Percentiles rank a stretch among this genome's conserved stretches.
phyloP scores from a whole-genome alignment of 2,113 vertebrate genomes.

The Ariopsis seemanni region DNA sequence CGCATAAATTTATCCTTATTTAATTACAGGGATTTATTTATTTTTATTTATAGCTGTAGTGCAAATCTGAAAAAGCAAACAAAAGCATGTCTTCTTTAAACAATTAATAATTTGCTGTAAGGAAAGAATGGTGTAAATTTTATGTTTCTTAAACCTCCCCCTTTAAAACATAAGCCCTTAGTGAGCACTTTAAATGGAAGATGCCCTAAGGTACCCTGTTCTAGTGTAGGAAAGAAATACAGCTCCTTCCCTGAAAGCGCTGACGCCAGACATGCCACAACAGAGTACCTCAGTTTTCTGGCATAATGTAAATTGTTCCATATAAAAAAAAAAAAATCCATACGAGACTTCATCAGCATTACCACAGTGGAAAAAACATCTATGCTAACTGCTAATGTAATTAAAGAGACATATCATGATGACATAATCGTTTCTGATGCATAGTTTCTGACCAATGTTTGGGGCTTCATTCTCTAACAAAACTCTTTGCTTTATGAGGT shows the following conservation, averaged over 20 bases:
- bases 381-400: neutral
- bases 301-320: constrained; percentile 45
- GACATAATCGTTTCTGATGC: constrained; percentile 3
- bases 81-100: neutral
- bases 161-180: constrained; percentile 3
- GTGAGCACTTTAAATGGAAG: constrained; percentile 1
- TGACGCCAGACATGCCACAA: constrained; percentile 49
- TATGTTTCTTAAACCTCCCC: neutral
- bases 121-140: neutral
- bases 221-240: constrained; percentile 37
- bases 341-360: constrained; percentile 30
- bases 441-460: constrained; percentile 7
- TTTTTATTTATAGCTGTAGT: neutral
- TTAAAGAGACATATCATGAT: constrained; percentile 4
- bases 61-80: neutral
- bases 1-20: too few species aligned
- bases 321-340: constrained; percentile 49
- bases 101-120: neutral
- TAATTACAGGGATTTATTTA: too few species aligned
- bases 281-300: constrained; percentile 36
- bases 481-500: constrained; percentile 27
- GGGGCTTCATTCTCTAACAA: neutral
- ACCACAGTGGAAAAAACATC: constrained; percentile 53
- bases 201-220: constrained; percentile 33
- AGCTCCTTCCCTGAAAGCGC: constrained; percentile 15